These are phyloP conservation scores for Acanthosepion esculentum DNA, from an alignment of 2,888 invertebrate genomes.

Conservation along the genomic window DNA sequence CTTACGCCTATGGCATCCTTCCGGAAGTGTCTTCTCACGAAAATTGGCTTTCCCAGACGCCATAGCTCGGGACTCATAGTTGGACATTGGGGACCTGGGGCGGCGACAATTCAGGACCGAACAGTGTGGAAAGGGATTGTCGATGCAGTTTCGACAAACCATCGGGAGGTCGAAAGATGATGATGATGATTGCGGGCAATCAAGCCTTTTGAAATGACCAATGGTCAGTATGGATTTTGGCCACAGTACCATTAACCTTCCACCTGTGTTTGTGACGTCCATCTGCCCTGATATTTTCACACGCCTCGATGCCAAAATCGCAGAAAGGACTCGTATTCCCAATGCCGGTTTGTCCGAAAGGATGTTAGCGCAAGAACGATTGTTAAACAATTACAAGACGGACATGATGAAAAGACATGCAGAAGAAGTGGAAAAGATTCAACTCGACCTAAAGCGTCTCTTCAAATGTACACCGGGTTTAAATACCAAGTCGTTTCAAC, in stretches of 20 bases:
- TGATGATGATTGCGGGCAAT: too few relatives aligned
- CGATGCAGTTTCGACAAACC: too few relatives aligned
- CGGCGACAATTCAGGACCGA: too few relatives aligned
- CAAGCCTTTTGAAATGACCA: too few relatives aligned
- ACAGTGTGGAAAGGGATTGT: too few relatives aligned
- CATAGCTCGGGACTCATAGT: too few relatives aligned
- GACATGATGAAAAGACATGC: neutral
- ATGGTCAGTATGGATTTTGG: too few relatives aligned
- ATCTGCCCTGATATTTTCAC: neutral
- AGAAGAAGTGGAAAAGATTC: constrained; percentile 36
- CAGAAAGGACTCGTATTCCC: neutral
- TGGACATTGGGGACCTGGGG: too few relatives aligned
- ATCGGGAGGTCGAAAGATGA: too few relatives aligned
- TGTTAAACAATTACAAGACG: neutral
- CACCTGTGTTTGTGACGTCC: neutral
- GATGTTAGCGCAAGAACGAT: neutral
- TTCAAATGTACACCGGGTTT: neutral
- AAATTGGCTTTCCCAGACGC: neutral
- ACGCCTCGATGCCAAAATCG: neutral
- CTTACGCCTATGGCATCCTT: too few relatives aligned
- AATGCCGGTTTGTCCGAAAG: neutral
- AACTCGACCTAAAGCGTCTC: neutral
- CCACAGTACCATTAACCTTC: neutral
- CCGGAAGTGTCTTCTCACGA: too few relatives aligned
- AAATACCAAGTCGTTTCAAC: neutral